Evolutionary conservation across 2,888 invertebrate species (phyloP).

Genomic region (Machimus atricapillus): DNA sequence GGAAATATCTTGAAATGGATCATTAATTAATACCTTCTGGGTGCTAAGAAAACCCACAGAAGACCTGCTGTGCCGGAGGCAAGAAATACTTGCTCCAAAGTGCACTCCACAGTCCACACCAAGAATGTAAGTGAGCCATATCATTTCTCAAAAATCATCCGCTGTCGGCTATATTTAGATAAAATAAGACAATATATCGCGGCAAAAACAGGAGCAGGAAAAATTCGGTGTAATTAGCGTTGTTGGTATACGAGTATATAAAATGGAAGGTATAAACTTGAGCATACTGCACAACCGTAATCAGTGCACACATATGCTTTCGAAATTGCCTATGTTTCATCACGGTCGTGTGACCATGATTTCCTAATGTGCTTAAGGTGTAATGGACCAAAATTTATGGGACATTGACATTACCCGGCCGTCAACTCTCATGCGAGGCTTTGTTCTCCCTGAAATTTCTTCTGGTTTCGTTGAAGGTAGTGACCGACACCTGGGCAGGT

Average conservation of each 20-base stretch:
- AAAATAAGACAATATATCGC: neutral
- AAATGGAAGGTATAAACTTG: neutral
- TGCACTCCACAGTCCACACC: no score
- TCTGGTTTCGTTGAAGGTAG: neutral
- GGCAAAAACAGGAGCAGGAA: neutral
- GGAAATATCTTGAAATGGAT: neutral
- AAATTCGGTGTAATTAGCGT: neutral
- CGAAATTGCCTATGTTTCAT: neutral
- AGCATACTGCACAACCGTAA: neutral
- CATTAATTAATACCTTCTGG: neutral
- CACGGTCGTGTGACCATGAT: neutral
- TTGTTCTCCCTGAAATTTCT: neutral
- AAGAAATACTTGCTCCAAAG: neutral
- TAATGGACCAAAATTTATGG: conserved; percentile 15
- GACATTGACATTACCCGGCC: conserved; percentile 8
- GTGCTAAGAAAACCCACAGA: neutral
- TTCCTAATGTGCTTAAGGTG: neutral
- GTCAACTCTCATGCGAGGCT: neutral
- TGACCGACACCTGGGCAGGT: neutral
- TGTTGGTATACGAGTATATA: neutral
- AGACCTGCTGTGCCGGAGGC: neutral
- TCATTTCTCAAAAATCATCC: neutral
- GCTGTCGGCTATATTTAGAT: neutral
- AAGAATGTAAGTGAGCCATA: neutral
- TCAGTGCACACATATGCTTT: neutral